Evolutionary conservation across 2,113 vertebrate genomes (phyloP).

Genomic region (Pseudopipra pipra): DNA sequence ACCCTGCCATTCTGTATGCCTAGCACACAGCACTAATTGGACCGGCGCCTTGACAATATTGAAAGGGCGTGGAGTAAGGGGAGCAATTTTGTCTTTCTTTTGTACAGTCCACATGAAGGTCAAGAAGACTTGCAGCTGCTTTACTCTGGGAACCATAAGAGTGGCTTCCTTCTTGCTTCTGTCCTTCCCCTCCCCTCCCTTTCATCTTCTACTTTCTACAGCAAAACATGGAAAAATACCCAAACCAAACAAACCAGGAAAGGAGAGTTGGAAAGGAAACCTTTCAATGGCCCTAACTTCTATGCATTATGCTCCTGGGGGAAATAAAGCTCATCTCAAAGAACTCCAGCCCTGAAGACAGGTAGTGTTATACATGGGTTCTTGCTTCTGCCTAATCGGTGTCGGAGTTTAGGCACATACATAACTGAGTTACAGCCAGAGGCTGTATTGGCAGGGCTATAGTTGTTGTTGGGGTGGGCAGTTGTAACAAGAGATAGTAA

Average conservation of each 20-base stretch:
- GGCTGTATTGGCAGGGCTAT: rapidly evolving
- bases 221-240: not conserved
- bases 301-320: not conserved
- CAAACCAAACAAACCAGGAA: not conserved
- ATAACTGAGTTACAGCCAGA: rapidly evolving
- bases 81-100: not conserved
- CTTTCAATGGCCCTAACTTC: not conserved
- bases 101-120: not conserved
- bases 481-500: not conserved
- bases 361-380: not conserved
- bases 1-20: not conserved
- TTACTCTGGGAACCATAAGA: not conserved
- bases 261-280: not conserved
- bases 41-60: not conserved
- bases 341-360: not conserved
- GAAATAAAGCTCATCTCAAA: not conserved
- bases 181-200: not conserved
- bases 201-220: not conserved
- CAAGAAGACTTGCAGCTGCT: slow-evolving; percentile 15
- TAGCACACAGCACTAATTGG: slow-evolving; percentile 15
- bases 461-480: not conserved
- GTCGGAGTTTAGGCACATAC: not conserved
- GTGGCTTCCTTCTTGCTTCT: not conserved
- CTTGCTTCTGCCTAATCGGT: not conserved
- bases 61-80: not conserved